Base-by-base conservation (phyloP, 2,888 invertebrate species). In the Parnassius glacialis region DNA sequence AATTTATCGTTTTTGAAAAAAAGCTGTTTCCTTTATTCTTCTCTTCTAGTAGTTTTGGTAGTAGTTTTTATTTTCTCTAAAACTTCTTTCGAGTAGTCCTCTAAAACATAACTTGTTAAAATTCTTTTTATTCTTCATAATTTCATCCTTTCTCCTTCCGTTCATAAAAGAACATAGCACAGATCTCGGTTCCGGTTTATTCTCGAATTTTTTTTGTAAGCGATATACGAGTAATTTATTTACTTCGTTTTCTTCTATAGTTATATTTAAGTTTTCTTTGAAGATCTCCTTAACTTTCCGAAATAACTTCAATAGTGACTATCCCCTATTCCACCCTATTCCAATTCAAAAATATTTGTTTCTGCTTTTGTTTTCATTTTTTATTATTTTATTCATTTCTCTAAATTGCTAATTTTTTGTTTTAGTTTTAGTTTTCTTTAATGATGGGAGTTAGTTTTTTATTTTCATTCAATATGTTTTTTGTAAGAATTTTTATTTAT, bases 31-130 rank as follows among this genome's bases (percentile, higher is more conserved):
- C 43, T 11, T 43, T 43, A 10, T 9, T 43, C 43, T 66, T 68
- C 57, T 68, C 70, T 66, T 72, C 69, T 11, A 34, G 45, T 10
- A 72, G 51, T 34, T 68, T 51, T 9, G 65, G 43, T 52, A 59
- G 64, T 42, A 73, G 50, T 55, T 62, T 69, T 70, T 41, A 72
- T 65, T 59, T 64, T 70, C 60, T 64, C 67, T 57, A 67, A 64
- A 3, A 69, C 65, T 67, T 74, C 72, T n/a, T 70, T 74, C 5
- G 71, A 57, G 50, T 67, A 74, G 52, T 74, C 71, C 54, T 74
- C 72, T 1, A 57, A 48, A 1, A 69, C 47, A 50, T 70, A 60
- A 2, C 70, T 61, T 10, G n/a, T 43, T 43, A 43, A 5, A 5
- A 5, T 11, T 43, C 62, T 45, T 34, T 69, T 68, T 0, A 71